Evolutionary conservation across 2,113 vertebrate species (phyloP).

Genomic region (Terrapene triunguis): DNA sequence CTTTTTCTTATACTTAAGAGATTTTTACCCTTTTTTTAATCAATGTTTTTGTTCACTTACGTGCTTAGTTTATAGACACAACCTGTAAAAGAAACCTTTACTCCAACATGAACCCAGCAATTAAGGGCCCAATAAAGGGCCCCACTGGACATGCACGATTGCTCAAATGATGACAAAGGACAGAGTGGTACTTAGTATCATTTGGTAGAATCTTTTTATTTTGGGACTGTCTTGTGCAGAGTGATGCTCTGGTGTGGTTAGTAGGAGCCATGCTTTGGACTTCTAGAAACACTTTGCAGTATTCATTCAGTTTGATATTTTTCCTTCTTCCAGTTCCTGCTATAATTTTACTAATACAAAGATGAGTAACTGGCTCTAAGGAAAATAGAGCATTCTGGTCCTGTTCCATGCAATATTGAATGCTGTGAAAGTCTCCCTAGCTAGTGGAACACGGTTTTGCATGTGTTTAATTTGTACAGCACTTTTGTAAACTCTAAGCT

Average conservation of each 20-base stretch:
- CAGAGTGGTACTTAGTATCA: not conserved
- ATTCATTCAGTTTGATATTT: rapidly evolving
- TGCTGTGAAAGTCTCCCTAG: not conserved
- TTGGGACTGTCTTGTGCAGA: too few relatives aligned
- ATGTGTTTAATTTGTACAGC: not conserved
- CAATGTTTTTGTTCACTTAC: rapidly evolving
- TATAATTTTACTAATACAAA: not conserved
- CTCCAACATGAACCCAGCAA: conserved; percentile 65
- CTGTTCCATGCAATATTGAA: not conserved
- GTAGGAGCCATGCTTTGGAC: not conserved
- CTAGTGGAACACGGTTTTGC: too few relatives aligned
- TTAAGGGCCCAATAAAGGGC: conserved; percentile 65
- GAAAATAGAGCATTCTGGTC: not conserved
- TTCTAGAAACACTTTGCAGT: rapidly evolving
- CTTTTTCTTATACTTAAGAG: not conserved
- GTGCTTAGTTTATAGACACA: rapidly evolving
- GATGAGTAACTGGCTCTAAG: not conserved
- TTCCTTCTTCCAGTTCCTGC: rapidly evolving
- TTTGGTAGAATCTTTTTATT: rapidly evolving
- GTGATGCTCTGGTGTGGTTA: not conserved
- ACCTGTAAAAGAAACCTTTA: not conserved
- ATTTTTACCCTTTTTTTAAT: not conserved
- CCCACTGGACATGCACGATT: conserved; percentile 1
- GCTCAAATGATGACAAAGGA: rapidly evolving
- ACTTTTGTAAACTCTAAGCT: not conserved